phyloP scores from a whole-genome alignment of 2,797 vertebrate species.

The Propithecus perrieri region DNA sequence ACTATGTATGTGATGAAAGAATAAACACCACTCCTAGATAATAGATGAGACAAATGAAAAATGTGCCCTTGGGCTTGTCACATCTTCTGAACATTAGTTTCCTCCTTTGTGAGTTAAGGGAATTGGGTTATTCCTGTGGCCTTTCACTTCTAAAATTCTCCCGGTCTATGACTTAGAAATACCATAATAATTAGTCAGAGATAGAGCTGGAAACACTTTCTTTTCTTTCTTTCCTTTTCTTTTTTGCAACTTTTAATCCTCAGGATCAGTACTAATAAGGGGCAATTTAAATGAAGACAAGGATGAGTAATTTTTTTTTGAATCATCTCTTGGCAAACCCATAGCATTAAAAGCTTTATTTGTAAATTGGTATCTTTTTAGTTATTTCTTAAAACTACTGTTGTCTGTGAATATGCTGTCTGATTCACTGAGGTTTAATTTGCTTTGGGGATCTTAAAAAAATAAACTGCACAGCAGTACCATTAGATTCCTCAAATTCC shows the following conservation, averaged over 20 bases:
- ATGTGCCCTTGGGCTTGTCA: not conserved
- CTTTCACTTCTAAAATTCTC: conserved; percentile 12
- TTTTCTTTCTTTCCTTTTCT: not conserved
- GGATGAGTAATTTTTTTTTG: not conserved
- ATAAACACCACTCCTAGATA: conserved; percentile 1
- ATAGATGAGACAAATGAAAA: conserved; percentile 49
- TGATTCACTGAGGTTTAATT: conserved; percentile 71
- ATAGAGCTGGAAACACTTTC: not conserved
- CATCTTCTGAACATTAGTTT: not conserved
- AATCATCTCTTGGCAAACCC: not conserved
- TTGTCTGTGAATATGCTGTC: conserved; percentile 62
- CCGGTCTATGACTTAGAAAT: conserved; percentile 41
- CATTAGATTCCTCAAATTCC: conserved; percentile 73
- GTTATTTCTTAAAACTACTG: conserved; percentile 65
- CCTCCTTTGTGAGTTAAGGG: conserved; percentile 9
- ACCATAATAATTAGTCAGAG: conserved; percentile 14
- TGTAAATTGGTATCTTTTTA: conserved; percentile 16
- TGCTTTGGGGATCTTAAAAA: conserved; percentile 68
- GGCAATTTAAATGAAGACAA: conserved; percentile 28
- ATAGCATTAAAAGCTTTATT: conserved; percentile 45
- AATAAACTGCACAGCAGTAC: conserved; percentile 67
- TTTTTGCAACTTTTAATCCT: conserved; percentile 13
- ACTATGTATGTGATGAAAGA: not conserved
- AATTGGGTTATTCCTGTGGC: not conserved
- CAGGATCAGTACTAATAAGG: not conserved